Conservation (phyloP, 2,113 vertebrate species). For the Melospiza georgiana region DNA sequence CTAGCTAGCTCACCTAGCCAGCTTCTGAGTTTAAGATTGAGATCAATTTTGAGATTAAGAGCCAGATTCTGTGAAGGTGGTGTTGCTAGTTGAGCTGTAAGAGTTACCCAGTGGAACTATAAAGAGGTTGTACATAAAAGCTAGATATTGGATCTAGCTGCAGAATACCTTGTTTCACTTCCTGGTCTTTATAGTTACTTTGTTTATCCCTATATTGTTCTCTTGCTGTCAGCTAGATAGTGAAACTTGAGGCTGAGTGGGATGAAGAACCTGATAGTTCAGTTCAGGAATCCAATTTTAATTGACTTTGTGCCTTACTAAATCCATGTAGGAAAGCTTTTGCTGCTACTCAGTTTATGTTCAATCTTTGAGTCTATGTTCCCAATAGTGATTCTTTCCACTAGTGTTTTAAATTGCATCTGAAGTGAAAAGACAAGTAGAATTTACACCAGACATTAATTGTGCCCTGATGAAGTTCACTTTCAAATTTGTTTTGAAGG, state of each 20-base stretch:
- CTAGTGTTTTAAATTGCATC: background rate
- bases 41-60: background rate
- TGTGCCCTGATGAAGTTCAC: background rate
- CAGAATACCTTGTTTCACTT: background rate
- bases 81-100: background rate
- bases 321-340: background rate
- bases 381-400: background rate
- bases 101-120: background rate
- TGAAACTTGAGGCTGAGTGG: background rate
- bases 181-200: background rate
- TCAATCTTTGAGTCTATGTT: background rate
- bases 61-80: background rate
- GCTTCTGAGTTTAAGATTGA: too few relatives aligned
- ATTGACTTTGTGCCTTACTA: background rate
- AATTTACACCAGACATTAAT: background rate
- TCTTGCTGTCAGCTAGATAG: background rate
- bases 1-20: background rate
- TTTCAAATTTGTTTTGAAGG: slow-evolving; percentile 70
- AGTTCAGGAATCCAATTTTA: background rate
- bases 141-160: background rate
- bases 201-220: background rate
- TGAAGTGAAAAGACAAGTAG: background rate
- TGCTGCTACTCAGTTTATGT: background rate
- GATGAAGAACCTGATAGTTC: background rate
- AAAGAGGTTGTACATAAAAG: background rate